Percentiles rank a stretch among this genome's conserved stretches.
Conservation (phyloP, 1,140 invertebrate genomes). For the Cydia splendana region DNA sequence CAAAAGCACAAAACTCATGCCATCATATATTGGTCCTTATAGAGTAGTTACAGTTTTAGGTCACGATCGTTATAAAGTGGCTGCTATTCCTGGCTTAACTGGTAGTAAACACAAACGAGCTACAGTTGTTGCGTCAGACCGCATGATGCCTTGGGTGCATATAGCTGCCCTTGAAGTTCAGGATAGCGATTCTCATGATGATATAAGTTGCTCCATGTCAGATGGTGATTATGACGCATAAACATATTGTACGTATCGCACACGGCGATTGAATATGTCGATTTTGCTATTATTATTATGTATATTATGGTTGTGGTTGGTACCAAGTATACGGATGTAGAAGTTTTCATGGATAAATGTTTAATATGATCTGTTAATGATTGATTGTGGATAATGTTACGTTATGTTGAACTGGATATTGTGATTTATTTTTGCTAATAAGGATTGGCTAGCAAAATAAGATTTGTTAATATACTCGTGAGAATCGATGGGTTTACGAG, state of each 20-base stretch:
- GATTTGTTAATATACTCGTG: not conserved
- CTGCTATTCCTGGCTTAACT: slow-evolving; percentile 25
- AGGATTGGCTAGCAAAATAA: not conserved
- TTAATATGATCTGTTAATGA: not conserved
- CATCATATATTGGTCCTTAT: slow-evolving; percentile 26
- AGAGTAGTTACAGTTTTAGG: not conserved
- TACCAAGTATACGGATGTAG: not conserved
- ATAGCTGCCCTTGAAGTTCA: slow-evolving; percentile 31
- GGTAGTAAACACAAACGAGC: slow-evolving; percentile 9
- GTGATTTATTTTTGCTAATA: not conserved
- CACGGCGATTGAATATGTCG: not conserved
- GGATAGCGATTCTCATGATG: slow-evolving; percentile 29
- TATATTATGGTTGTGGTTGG: not conserved
- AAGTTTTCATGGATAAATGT: not conserved
- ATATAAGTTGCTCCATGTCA: not conserved
- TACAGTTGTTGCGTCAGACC: slow-evolving; percentile 2
- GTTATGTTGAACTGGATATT: not conserved
- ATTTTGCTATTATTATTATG: not conserved
- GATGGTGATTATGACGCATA: not conserved
- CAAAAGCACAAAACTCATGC: slow-evolving; percentile 21
- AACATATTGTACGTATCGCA: no score
- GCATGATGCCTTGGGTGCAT: slow-evolving; percentile 29
- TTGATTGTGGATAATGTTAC: not conserved
- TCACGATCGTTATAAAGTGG: slow-evolving; percentile 25
- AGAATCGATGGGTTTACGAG: not conserved